Percentiles rank a stretch among this genome's conserved stretches.
phyloP scores from a whole-genome alignment of 2,113 vertebrate genomes.

The Hymenochirus boettgeri region DNA sequence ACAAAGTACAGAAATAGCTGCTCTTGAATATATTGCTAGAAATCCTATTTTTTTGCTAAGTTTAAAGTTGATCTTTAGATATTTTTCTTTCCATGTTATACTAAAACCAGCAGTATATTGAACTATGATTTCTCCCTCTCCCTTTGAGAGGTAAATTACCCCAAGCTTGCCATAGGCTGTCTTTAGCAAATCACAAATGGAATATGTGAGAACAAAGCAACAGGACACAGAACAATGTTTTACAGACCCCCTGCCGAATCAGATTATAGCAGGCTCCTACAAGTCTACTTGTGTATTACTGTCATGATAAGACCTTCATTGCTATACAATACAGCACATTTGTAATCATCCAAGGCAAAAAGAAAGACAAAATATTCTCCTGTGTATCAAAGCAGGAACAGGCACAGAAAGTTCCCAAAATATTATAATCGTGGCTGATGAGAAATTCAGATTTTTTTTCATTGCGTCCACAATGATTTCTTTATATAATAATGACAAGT shows the following conservation, averaged over 20 bases:
- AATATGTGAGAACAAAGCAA: constrained; percentile 15
- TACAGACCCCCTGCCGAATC: constrained; percentile 3
- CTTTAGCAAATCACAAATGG: background rate
- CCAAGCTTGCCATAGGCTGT: constrained; percentile 7
- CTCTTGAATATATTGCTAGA: too few relatives aligned
- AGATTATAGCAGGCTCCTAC: constrained; percentile 13
- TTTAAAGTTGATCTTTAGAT: background rate
- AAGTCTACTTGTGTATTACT: constrained; percentile 12
- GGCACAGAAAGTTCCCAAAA: constrained; percentile 10
- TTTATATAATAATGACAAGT: too few relatives aligned
- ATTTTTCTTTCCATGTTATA: background rate
- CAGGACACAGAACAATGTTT: constrained; percentile 2
- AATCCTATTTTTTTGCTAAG: too few relatives aligned
- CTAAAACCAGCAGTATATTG: background rate
- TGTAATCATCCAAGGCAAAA: constrained; percentile 6
- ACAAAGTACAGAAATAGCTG: too few relatives aligned
- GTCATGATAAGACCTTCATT: constrained; percentile 7
- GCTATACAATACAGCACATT: background rate
- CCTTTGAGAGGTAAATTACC: constrained; percentile 2
- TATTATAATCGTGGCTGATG: background rate
- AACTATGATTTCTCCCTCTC: background rate
- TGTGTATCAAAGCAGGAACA: background rate
- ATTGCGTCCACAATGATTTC: too few relatives aligned
- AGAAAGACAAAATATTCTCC: constrained; percentile 14
- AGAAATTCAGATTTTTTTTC: too few relatives aligned